phyloP scores from a whole-genome alignment of 2,888 invertebrate genomes.

The Dryobotodes eremita region DNA sequence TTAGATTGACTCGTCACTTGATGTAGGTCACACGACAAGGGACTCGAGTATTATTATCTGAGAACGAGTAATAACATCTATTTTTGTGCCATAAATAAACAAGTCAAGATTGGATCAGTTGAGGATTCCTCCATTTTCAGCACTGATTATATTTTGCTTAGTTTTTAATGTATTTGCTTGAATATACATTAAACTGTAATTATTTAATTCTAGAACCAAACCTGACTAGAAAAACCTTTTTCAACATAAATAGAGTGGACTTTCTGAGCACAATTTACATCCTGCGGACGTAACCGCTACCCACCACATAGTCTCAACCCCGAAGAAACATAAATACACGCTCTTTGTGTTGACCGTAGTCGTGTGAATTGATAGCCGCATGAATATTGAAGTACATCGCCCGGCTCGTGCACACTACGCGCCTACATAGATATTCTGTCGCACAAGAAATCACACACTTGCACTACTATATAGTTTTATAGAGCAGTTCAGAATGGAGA shows the following conservation, averaged over 20 bases:
- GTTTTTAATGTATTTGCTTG: background rate
- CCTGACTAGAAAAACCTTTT: no score
- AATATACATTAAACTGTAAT: background rate
- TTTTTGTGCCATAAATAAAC: no score
- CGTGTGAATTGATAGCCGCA: conserved; percentile 43
- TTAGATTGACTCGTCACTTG: background rate
- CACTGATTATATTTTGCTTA: background rate
- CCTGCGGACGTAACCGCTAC: background rate
- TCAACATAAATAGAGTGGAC: background rate
- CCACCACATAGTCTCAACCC: conserved; percentile 25
- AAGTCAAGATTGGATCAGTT: background rate
- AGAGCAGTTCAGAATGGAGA: conserved; percentile 11
- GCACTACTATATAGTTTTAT: conserved; percentile 1
- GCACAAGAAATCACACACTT: background rate
- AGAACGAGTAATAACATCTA: background rate
- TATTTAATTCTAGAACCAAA: no score
- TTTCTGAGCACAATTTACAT: conserved; percentile 7
- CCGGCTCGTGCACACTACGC: background rate
- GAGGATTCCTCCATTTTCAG: background rate
- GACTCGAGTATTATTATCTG: background rate
- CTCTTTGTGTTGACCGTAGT: conserved; percentile 40
- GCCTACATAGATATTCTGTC: background rate
- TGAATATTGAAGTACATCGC: conserved; percentile 42
- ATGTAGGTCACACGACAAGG: background rate
- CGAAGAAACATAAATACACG: conserved; percentile 58